A percentile compares a stretch with the other conserved stretches of the same genome.
phyloP scores from a whole-genome alignment of 2,797 vertebrate genomes.

The Myotis findleyi region DNA sequence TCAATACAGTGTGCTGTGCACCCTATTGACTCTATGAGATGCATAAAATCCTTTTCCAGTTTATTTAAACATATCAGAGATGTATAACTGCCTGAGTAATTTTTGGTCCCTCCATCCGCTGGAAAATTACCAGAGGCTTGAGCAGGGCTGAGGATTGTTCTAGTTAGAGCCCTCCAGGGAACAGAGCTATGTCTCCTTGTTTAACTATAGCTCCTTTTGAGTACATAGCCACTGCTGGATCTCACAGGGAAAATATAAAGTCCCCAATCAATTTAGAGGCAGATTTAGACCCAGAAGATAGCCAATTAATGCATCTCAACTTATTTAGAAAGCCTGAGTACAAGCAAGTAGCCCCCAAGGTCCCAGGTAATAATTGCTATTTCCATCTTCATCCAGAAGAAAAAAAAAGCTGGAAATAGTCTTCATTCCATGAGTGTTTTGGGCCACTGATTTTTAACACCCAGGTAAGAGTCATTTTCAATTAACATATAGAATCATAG shows the following conservation, averaged over 20 bases:
- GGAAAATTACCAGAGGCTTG: slow-evolving; percentile 20
- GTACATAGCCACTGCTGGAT: neutral
- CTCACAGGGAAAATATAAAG: slow-evolving; percentile 58
- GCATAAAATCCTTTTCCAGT: neutral
- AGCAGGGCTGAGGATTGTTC: neutral
- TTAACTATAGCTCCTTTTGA: slow-evolving; percentile 44
- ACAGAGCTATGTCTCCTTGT: neutral
- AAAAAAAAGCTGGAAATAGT: neutral
- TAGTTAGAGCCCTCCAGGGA: slow-evolving; percentile 3
- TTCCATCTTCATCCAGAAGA: slow-evolving; percentile 27
- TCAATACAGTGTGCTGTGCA: neutral
- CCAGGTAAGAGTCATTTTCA: slow-evolving; percentile 29
- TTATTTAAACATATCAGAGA: slow-evolving; percentile 44
- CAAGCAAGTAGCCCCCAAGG: slow-evolving; percentile 29
- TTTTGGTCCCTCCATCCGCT: neutral
- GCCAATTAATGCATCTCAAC: slow-evolving; percentile 54
- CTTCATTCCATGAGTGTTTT: neutral
- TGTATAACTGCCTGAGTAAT: neutral
- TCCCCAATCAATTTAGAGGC: slow-evolving; percentile 60
- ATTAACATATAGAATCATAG: neutral
- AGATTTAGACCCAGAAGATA: slow-evolving; percentile 55
- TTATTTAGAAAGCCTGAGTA: slow-evolving; percentile 61
- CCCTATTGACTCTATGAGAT: neutral
- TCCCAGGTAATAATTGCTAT: slow-evolving; percentile 12
- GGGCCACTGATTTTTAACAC: slow-evolving; percentile 58